Evolutionary conservation across 2,888 invertebrate species (phyloP), one percentile per base, ranked within the genome.

Genomic region (Eupeodes luniger): DNA sequence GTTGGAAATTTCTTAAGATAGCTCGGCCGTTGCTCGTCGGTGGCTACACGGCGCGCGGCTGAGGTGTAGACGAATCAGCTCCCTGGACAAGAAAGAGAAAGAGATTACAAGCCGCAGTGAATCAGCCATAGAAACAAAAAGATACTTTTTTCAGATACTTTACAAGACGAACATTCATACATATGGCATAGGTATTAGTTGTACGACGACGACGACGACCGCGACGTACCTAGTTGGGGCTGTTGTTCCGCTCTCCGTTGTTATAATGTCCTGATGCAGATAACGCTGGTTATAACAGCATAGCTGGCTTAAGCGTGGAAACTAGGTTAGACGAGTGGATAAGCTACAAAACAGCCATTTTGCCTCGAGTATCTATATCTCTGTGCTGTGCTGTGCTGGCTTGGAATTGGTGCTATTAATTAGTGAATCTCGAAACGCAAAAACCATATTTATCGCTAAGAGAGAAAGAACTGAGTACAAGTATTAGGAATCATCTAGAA

Each of bases 321-420:
- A 89, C 85, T 89, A 85, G 89, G 89, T 89, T 85, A 85, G 72
- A 70, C 77, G 64, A 84, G 72, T 88, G 85, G 88, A 88, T 88
- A 88, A 85, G 81, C 88, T 88, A 85, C 85, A 75, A 85, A 88
- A 85, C 69, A 88, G 78, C 84, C 76, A 75, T 66, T 81, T 77
- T 74, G 87, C 80, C 85, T 62, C 84, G 34, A 74, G 83, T 80
- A 87, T 80, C 84, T 87, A 57, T 83, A 34, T 61, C 7, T 64
- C 10, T 34, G 4, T 4, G n/a, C 16, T 36, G 80, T 57, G 81
- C 19, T 81, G 47, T 34, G 40, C 19, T 12, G 66, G 57, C 12
- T 34, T 14, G 62, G 55, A 78, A 88, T 81, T 77, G 80, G 72
- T 74, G 88, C 88, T 85, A 88, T 88, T 88, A 88, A 88, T 88